Percentiles rank a stretch among this genome's conserved stretches.
These are phyloP conservation scores for Sebastes schlegelii DNA, from an alignment of 2,113 vertebrate genomes.

Conservation along the genomic window DNA sequence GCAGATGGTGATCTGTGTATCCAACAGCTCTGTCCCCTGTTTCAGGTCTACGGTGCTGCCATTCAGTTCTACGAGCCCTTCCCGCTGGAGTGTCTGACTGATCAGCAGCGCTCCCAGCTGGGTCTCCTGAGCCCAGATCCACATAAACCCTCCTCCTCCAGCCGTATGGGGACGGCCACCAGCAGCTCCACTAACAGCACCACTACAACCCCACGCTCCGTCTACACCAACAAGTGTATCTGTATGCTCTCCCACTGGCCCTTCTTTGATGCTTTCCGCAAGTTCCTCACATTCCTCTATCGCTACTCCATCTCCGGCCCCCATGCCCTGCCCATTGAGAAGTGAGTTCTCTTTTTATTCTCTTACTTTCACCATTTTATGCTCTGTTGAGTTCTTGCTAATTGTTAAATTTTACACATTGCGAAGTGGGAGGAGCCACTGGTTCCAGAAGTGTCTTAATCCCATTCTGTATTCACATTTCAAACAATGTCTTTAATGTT, in stretches of 20 bases:
- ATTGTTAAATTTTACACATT: neutral
- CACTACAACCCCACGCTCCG: conserved; percentile 30
- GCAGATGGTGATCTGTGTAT: neutral
- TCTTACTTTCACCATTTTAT: neutral
- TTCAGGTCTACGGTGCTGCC: conserved; percentile 97
- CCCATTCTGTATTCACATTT: neutral
- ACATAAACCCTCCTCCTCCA: conserved; percentile 71
- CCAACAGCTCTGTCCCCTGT: neutral
- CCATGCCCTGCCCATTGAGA: conserved; percentile 96
- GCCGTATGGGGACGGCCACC: conserved; percentile 30
- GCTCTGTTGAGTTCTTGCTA: neutral
- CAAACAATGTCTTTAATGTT: neutral
- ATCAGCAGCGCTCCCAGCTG: conserved; percentile 91
- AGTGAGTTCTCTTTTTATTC: conserved; percentile 84
- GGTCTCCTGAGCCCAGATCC: conserved; percentile 82
- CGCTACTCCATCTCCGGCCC: conserved; percentile 99
- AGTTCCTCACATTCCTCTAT: conserved; percentile 98
- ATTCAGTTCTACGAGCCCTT: conserved; percentile 97
- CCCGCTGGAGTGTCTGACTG: conserved; percentile 90
- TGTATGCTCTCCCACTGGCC: conserved; percentile 99
- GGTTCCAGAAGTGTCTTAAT: neutral
- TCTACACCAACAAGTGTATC: conserved; percentile 97
- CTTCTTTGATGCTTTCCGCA: conserved; percentile 98
- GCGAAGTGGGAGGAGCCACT: neutral
- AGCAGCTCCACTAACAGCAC: neutral